Base-by-base conservation (phyloP, 2,113 vertebrate genomes). In the Corythoichthys intestinalis region DNA sequence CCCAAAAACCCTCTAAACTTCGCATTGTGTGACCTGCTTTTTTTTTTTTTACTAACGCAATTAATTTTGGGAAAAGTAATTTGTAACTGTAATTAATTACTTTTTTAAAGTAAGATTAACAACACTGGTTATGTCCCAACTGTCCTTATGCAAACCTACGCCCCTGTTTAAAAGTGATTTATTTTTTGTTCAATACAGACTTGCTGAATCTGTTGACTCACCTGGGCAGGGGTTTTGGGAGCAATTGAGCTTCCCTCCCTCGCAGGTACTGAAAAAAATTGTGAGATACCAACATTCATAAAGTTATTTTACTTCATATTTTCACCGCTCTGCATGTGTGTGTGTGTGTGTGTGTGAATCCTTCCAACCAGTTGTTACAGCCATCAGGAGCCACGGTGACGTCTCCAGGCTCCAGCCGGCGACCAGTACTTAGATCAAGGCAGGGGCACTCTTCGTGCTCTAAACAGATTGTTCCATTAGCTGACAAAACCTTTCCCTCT, bases 321-420 rank as follows among this genome's bases (percentile, higher is more conserved):
- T 41, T 52, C 17, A 13, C 62, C 6, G 35, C 52, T 39, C 41
- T 62, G 60, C 46, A 50, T 28, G 20, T 28, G 20, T 28, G 20
- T 28, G 20, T 28, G 20, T 28, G 20, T 28, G 20, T 28, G n/a
- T 11, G 2, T 50, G 20, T 52, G n/a, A 37, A 34, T 74, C 9
- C 56, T 73, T 63, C 93, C 92, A 64, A 97, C 95, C 95, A 96
- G 90, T 91, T 92, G 85, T 94, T 96, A 71, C 95, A 97, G 61
- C 93, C 91, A 0, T 96, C 93, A 0, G 76, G 62, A 58, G 77
- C 67, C 6, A 65, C 9, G 2, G 71, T 48, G 41, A 61, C 82
- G n/a, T 89, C 64, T 4, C 91, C 93, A 0, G 90, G 89, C 2
- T 10, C 81, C 69, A 92, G 78, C 1, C 90, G 70, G 6, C 10